Conservation (phyloP, 2,888 invertebrate genomes). For the Tenthredo amoena region DNA sequence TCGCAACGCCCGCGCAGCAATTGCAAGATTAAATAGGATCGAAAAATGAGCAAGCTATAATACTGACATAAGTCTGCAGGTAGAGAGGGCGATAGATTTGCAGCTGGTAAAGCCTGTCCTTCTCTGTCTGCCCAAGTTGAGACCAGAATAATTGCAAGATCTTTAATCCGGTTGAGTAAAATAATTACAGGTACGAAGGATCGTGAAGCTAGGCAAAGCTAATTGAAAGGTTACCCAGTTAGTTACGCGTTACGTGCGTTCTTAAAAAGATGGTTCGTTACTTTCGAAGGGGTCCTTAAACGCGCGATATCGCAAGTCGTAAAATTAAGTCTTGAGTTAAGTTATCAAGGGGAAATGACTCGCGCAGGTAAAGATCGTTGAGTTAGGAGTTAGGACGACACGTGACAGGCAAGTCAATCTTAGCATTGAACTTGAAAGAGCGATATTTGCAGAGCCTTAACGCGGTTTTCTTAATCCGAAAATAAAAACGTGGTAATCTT, state of each 20-base stretch:
- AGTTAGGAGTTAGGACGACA: slow-evolving; percentile 47
- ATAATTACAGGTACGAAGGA: slow-evolving; percentile 34
- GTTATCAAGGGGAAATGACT: slow-evolving; percentile 42
- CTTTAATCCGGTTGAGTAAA: slow-evolving; percentile 40
- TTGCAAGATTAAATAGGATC: slow-evolving; percentile 16
- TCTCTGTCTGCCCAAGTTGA: background rate
- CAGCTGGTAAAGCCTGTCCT: background rate
- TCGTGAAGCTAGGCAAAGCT: slow-evolving; percentile 17
- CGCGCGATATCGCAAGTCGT: slow-evolving; percentile 48
- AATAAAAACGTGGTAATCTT: background rate
- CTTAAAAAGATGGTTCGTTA: slow-evolving; percentile 50
- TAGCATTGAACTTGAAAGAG: slow-evolving; percentile 20
- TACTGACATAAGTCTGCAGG: background rate
- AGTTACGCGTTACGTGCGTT: slow-evolving; percentile 51
- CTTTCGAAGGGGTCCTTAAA: slow-evolving; percentile 39
- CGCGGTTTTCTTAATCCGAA: background rate
- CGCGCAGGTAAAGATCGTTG: slow-evolving; percentile 30
- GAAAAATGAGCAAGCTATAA: slow-evolving; percentile 7
- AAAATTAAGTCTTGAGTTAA: slow-evolving; percentile 46
- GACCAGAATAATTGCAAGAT: slow-evolving; percentile 51
- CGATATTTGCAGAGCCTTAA: background rate
- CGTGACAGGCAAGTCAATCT: slow-evolving; percentile 49
- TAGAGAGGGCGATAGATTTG: background rate
- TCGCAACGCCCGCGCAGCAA: slow-evolving; percentile 19
- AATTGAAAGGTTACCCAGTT: slow-evolving; percentile 52